Percentiles rank a stretch among this genome's conserved stretches.
phyloP scores from a whole-genome alignment of 2,113 vertebrate genomes.

The Alexandromys fortis region DNA sequence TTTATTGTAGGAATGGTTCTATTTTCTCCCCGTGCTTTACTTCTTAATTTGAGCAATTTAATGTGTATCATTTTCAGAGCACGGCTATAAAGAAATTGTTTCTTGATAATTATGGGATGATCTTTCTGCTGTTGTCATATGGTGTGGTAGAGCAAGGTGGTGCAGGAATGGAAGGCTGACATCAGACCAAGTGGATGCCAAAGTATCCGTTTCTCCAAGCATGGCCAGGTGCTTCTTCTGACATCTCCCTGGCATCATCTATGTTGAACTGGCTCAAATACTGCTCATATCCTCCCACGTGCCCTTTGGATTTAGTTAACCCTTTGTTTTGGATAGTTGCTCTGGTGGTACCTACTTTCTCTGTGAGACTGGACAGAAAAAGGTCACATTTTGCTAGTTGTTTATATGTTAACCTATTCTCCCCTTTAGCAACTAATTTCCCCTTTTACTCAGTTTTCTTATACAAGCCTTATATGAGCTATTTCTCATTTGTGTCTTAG shows the following conservation, averaged over 20 bases:
- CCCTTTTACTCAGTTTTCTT: constrained; percentile 24
- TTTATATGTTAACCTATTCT: constrained; percentile 28
- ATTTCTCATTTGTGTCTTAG: constrained; percentile 60
- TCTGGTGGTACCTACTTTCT: background rate
- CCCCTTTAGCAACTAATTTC: constrained; percentile 36
- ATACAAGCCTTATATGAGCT: background rate
- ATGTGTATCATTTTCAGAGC: background rate
- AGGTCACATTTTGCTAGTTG: background rate
- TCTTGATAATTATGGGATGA: background rate
- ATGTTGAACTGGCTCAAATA: background rate
- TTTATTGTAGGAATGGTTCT: background rate
- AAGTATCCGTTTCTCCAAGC: background rate
- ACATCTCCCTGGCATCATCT: background rate
- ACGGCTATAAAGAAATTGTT: background rate
- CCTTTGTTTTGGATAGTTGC: background rate
- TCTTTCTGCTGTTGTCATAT: background rate
- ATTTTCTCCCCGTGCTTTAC: background rate
- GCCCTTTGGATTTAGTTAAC: background rate
- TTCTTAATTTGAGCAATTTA: background rate
- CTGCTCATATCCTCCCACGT: background rate
- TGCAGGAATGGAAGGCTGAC: background rate
- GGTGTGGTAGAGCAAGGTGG: background rate
- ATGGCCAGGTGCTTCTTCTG: background rate
- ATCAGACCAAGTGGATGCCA: background rate
- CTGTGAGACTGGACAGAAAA: background rate